Base-by-base conservation (phyloP, 2,797 vertebrate genomes). In the Sebastes alutus region DNA sequence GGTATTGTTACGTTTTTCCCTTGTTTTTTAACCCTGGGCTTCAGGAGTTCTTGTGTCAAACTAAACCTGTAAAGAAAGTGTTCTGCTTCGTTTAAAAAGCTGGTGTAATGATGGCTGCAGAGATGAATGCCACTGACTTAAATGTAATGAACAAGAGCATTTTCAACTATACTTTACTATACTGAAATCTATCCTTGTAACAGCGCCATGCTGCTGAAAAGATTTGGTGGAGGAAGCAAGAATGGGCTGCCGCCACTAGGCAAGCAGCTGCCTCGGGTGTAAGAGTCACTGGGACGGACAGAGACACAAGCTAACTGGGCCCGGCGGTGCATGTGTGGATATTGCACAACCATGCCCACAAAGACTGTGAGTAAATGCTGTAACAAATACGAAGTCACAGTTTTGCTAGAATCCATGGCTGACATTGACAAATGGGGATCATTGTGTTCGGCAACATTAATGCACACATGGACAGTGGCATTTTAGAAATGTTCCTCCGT, bases 381-480 rank as follows among this genome's bases (percentile, higher is more conserved):
- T 80, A 83, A 90, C 65, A 80, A 87, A 88, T 80, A 75, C 74
- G 67, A 54, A 7, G 29, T 81, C 76, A 73, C 68, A 3, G 67
- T 84, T 85, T 81, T 86, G 77, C 87, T 74, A 67, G 65, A 88
- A 71, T 83, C 77, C 77, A 63, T 30, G 10, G 72, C 70, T 79
- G 88, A 89, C 86, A 73, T 62, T 89, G 87, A 89, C 79, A 78
- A 92, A 92, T 82, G 80, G 75, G 74, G 83, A 88, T 89, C 60
- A 74, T 69, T 85, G 75, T 77, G 33, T 77, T 70, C 23, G 62
- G 81, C 58, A 85, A 82, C 73, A 77, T 79, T 80, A 81, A 83
- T 64, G 77, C 78, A 79, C 59, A 73, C 70, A 66, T 32, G 77
- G 80, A 88, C 75, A 81, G 85, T 65, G 35, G 83, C 63, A 78